Evolutionary conservation across 2,113 vertebrate genomes (phyloP).

Genomic region (Lichenostomus cassidix): DNA sequence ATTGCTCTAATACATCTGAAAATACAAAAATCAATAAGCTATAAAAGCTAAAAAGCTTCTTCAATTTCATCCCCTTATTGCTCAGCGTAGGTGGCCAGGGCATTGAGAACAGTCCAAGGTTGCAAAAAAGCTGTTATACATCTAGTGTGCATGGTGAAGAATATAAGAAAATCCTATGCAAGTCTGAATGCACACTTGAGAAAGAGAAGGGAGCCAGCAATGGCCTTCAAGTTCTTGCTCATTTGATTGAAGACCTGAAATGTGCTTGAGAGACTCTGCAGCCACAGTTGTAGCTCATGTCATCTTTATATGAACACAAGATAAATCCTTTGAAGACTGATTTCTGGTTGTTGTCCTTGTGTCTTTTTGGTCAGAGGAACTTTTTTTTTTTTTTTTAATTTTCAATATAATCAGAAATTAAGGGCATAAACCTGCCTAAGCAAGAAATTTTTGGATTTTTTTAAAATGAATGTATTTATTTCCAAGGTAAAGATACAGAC

Average conservation of each 20-base stretch:
- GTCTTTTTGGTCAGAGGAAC: not conserved
- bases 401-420: not conserved
- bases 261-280: constrained; percentile 41
- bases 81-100: constrained; percentile 62
- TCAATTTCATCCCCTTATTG: constrained; percentile 75
- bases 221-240: constrained; percentile 22
- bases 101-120: constrained; percentile 67
- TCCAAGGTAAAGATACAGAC: not conserved
- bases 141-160: constrained; percentile 48
- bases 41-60: constrained; percentile 78
- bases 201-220: not conserved
- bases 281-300: not conserved
- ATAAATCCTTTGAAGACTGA: not conserved
- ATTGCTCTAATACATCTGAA: constrained; percentile 78
- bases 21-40: constrained; percentile 82
- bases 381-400: not conserved
- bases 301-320: constrained; percentile 12
- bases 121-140: constrained; percentile 65
- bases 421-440: not conserved
- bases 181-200: constrained; percentile 30
- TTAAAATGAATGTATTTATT: not conserved
- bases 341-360: not conserved
- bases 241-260: constrained; percentile 51
- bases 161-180: not conserved
- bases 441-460: not conserved